Evolutionary conservation across 1,140 invertebrate genomes (phyloP).

Genomic region (Ostrea edulis): DNA sequence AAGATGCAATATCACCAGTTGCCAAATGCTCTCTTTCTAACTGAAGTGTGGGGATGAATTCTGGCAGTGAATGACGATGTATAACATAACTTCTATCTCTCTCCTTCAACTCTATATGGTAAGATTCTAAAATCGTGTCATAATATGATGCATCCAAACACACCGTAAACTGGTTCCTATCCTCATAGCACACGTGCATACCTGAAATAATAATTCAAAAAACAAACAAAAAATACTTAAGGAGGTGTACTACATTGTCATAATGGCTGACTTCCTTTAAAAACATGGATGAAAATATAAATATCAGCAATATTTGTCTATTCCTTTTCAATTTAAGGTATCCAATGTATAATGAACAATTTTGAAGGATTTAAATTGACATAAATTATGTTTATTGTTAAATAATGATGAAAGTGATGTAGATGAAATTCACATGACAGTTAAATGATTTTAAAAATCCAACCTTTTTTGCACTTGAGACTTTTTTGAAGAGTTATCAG

Average conservation of each 20-base stretch:
- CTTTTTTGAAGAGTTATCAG: no score
- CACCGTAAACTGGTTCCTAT: background rate
- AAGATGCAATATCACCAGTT: background rate
- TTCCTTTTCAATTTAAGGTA: no score
- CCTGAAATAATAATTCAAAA: background rate
- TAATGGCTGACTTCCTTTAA: no score
- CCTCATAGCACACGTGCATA: background rate
- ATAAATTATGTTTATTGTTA: no score
- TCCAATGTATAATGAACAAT: no score
- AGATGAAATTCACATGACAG: background rate
- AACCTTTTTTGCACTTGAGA: no score
- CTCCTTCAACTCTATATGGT: background rate
- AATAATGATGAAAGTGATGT: background rate
- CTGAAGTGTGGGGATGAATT: conserved; percentile 13
- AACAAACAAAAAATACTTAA: no score
- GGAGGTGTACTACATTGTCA: no score
- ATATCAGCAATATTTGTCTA: no score
- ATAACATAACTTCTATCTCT: background rate
- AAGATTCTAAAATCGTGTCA: conserved; percentile 4
- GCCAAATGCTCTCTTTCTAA: conserved; percentile 18
- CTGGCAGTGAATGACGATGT: background rate
- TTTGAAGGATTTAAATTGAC: no score
- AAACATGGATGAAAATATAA: no score
- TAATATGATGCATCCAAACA: background rate
- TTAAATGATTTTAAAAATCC: background rate